Conservation (phyloP, 2,113 vertebrate species). For the Cynocephalus volans region DNA sequence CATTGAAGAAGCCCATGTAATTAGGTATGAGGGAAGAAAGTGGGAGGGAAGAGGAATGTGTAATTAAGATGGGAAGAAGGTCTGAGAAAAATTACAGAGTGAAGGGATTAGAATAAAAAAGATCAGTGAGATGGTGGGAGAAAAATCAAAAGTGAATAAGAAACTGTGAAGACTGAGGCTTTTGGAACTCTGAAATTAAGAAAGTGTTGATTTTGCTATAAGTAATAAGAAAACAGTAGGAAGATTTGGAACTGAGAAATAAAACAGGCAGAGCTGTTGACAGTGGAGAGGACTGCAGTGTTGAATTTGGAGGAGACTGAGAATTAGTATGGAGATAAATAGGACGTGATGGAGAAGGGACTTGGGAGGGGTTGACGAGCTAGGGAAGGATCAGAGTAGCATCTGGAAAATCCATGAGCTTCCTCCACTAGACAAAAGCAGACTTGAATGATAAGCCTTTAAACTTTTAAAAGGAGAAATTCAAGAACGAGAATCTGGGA, state of each 20-base stretch:
- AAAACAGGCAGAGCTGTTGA: not conserved
- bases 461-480: conserved; percentile 42
- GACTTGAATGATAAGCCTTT: not conserved
- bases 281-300: not conserved
- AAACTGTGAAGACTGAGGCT: not conserved
- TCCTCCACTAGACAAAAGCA: not conserved
- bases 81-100: not conserved
- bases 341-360: not conserved
- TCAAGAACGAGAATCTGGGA: not conserved
- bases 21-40: not conserved
- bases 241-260: not conserved
- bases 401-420: not conserved
- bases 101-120: not conserved
- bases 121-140: not conserved
- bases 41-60: not conserved
- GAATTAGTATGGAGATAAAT: not conserved
- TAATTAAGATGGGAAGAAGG: not conserved
- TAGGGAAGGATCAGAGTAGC: not conserved
- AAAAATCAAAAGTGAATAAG: not conserved
- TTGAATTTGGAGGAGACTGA: not conserved
- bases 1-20: not conserved
- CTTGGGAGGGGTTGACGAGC: not conserved
- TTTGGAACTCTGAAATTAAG: conserved; percentile 5
- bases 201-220: conserved; percentile 5
- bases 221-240: not conserved